Evolutionary conservation across 2,113 vertebrate species (phyloP), one percentile per base, ranked within the genome.

Genomic region (Mellivora capensis): DNA sequence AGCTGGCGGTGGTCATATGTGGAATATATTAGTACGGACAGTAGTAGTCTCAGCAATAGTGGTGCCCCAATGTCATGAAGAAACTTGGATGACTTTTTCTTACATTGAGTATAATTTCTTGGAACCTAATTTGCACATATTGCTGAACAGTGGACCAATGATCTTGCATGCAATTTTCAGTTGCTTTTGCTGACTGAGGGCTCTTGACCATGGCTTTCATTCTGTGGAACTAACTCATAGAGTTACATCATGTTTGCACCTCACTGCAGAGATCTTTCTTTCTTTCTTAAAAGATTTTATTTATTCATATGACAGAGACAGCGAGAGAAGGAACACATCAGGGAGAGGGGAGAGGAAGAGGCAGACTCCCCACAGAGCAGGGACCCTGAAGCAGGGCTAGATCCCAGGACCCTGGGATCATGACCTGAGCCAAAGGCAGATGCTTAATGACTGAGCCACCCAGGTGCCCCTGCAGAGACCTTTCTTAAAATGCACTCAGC

Each of bases 171-270:
- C 9, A 87, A 31, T 87, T 89, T 96, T 87, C 21, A 61, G 34
- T 94, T 93, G 23, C 25, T 85, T 84, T 85, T 67, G 4, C 34
- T 79, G 11, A 91, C 34, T 7, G 12, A 80, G 39, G 17, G 13
- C 5, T 74, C 39, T 79, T 67, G 23, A 74, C 18, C 5, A 15
- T 54, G 18, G 15, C 12, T 62, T 97, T 96, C 37, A 64, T 80
- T 86, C 61, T 90, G 44, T 91, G 29, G 13, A 5, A 81, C 31
- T 83, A 39, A 88, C 11, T 74, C 25, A 13, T 29, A 42, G 93
- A 97, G n/a, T 49, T n/a, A 84, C 71, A 47, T 80, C 61, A 49
- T 90, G 25, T 84, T 95, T 79, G 12, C 20, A 82, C 7, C 23
- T 93, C 62, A 54, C 6, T 47, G 21, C 42, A 93, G 25, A 94